Conservation (phyloP, 2,888 invertebrate species). For the Andrena fulva region DNA sequence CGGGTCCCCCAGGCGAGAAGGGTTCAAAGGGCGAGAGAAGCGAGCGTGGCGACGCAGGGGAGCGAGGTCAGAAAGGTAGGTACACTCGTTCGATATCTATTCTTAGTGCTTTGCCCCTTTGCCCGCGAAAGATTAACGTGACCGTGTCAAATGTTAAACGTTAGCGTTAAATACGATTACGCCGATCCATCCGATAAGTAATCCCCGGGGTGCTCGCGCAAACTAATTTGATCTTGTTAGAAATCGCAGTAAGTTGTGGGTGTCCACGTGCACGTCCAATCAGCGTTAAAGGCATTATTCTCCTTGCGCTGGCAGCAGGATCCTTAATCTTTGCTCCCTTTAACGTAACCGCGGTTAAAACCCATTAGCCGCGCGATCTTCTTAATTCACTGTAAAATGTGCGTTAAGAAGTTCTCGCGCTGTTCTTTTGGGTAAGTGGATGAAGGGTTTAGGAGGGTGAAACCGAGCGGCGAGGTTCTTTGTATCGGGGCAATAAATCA, state of each 20-base stretch:
- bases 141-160: slow-evolving; percentile 30
- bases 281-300: slow-evolving; percentile 33
- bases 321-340: slow-evolving; percentile 3
- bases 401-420: not conserved
- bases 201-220: slow-evolving; percentile 36
- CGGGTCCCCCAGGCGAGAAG: slow-evolving; percentile 60
- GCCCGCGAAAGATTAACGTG: not conserved
- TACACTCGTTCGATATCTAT: not conserved
- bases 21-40: slow-evolving; percentile 79
- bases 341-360: slow-evolving; percentile 1
- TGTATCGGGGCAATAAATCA: slow-evolving; percentile 16
- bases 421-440: not conserved
- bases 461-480: not conserved
- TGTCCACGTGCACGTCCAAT: slow-evolving; percentile 24
- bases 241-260: slow-evolving; percentile 27
- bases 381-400: not conserved
- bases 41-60: slow-evolving; percentile 62
- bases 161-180: slow-evolving; percentile 38
- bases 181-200: slow-evolving; percentile 39
- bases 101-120: not conserved
- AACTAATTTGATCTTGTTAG: slow-evolving; percentile 55
- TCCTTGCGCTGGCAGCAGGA: not conserved
- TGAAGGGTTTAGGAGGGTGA: not conserved
- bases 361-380: not conserved
- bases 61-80: slow-evolving; percentile 61